A percentile compares a stretch with the other conserved stretches of the same genome.
Evolutionary conservation across 2,113 vertebrate genomes (phyloP).

Genomic region (Actinemys pallida): DNA sequence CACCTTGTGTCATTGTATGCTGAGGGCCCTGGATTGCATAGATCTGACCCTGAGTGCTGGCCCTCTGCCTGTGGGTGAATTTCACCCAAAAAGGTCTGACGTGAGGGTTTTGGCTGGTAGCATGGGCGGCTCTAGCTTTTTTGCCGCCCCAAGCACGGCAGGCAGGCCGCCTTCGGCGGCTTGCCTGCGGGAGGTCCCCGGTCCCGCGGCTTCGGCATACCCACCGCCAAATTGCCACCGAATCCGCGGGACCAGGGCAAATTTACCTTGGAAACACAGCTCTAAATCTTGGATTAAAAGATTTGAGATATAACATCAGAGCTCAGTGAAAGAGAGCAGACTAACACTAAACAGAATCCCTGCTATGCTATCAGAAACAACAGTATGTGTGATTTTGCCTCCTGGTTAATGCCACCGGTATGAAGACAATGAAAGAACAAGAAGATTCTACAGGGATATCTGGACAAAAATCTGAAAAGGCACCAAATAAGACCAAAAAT

Average conservation of each 20-base stretch:
- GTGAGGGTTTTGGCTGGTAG: not conserved
- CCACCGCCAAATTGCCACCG: no score
- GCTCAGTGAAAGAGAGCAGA: not conserved
- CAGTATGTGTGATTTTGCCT: not conserved
- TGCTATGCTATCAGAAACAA: not conserved
- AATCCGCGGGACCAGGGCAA: not conserved
- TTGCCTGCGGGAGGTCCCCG: no score
- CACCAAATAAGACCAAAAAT: not conserved
- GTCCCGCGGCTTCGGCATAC: no score
- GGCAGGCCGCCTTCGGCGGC: no score
- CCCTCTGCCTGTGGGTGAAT: not conserved
- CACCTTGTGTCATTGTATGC: no score
- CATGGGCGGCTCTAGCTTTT: no score
- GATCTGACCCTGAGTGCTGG: no score
- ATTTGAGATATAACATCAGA: not conserved
- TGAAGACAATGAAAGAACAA: not conserved
- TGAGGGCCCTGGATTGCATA: not conserved
- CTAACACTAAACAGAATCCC: not conserved
- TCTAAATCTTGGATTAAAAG: not conserved
- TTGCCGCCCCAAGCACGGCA: no score
- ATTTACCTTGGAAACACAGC: not conserved
- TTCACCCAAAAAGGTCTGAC: not conserved
- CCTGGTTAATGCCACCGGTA: not conserved
- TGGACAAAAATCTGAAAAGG: accelerated
- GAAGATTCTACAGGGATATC: not conserved